Percentiles rank a stretch among this genome's conserved stretches.
These are phyloP conservation scores for Tachypleus tridentatus DNA, from an alignment of 1,140 invertebrate species.

Conservation along the genomic window DNA sequence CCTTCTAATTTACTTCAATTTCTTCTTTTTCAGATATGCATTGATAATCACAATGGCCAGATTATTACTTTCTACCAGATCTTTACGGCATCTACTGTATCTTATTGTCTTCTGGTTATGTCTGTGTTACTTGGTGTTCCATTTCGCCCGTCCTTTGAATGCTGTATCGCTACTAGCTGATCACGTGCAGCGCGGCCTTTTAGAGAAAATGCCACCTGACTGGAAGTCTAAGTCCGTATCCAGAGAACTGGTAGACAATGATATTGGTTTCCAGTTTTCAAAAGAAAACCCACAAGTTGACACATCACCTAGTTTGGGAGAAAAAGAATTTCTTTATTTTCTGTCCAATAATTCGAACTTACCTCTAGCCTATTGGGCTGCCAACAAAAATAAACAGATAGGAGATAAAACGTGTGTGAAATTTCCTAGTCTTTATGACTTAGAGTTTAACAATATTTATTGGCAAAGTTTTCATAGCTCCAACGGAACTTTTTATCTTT, in stretches of 20 bases:
- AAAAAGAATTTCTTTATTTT: conserved; percentile 60
- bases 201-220: conserved; percentile 26
- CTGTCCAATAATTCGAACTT: conserved; percentile 31
- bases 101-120: conserved; percentile 30
- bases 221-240: conserved; percentile 16
- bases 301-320: conserved; percentile 50
- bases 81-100: conserved; percentile 25
- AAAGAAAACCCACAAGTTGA: conserved; percentile 45
- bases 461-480: conserved; percentile 68
- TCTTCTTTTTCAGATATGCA: no score
- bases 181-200: conserved; percentile 25
- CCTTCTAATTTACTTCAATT: no score
- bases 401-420: conserved; percentile 56
- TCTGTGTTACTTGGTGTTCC: conserved; percentile 31
- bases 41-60: no score
- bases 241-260: conserved; percentile 22
- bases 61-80: conserved; percentile 15
- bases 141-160: conserved; percentile 22
- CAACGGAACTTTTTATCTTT: conserved; percentile 77
- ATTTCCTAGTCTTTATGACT: conserved; percentile 56
- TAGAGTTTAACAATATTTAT: conserved; percentile 84
- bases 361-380: conserved; percentile 23
- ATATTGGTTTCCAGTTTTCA: conserved; percentile 26
- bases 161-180: conserved; percentile 21
- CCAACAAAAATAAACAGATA: conserved; percentile 34